A percentile compares a stretch with the other conserved stretches of the same genome.
Evolutionary conservation across 2,888 invertebrate genomes (phyloP).

Genomic region (Ptilodon capucinus): DNA sequence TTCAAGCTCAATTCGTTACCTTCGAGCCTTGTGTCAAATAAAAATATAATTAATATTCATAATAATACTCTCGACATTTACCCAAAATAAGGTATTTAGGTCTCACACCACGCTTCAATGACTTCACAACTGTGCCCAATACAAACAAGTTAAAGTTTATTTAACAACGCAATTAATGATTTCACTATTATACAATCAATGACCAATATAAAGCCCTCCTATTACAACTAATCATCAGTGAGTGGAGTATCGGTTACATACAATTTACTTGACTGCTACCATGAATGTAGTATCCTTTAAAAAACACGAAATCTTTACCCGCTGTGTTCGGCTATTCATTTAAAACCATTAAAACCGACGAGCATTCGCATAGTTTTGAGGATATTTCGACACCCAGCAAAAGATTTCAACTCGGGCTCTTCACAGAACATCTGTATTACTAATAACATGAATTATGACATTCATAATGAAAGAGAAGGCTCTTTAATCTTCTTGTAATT

Average conservation of each 20-base stretch:
- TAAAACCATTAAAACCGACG: background rate
- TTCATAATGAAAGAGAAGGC: background rate
- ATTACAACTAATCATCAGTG: slow-evolving; percentile 17
- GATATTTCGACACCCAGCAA: too few relatives aligned
- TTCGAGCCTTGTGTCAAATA: too few relatives aligned
- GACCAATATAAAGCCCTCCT: background rate
- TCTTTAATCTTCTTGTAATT: background rate
- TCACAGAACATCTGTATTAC: too few relatives aligned
- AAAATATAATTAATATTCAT: too few relatives aligned
- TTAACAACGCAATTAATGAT: background rate
- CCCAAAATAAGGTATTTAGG: background rate
- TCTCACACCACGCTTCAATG: background rate
- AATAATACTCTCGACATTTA: background rate
- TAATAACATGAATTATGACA: background rate
- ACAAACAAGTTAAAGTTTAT: background rate
- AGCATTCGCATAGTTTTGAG: too few relatives aligned
- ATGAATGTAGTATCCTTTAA: slow-evolving; percentile 25
- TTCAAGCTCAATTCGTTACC: too few relatives aligned
- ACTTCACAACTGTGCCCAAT: background rate
- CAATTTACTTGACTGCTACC: slow-evolving; percentile 26
- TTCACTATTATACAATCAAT: background rate
- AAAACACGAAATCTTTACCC: background rate
- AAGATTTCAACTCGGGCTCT: too few relatives aligned
- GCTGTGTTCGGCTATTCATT: background rate
- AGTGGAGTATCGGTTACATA: slow-evolving; percentile 7